Percentiles rank a stretch among this genome's conserved stretches.
phyloP scores from a whole-genome alignment of 2,888 invertebrate species.

The Orthosia gothica region DNA sequence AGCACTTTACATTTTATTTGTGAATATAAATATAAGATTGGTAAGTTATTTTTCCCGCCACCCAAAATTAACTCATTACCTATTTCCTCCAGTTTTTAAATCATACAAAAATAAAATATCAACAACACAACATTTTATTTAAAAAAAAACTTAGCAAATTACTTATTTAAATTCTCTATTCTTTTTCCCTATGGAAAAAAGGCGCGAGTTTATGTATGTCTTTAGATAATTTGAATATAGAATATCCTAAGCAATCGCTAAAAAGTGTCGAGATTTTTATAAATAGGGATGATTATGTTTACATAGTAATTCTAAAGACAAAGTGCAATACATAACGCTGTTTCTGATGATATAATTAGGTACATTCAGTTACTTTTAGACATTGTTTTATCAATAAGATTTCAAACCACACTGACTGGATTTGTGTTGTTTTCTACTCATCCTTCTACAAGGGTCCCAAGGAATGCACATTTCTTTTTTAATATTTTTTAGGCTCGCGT shows the following conservation, averaged over 20 bases:
- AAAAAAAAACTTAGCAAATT: too few relatives aligned
- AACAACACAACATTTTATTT: too few relatives aligned
- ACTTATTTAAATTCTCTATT: too few relatives aligned
- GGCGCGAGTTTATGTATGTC: too few relatives aligned
- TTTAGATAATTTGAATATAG: too few relatives aligned
- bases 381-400: conserved; percentile 25
- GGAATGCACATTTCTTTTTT: not conserved
- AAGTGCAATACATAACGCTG: conserved; percentile 52
- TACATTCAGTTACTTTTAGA: conserved; percentile 13
- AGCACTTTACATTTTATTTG: conserved; percentile 37
- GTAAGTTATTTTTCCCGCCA: conserved; percentile 24
- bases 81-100: not conserved
- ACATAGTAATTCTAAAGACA: not conserved
- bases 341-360: conserved; percentile 15
- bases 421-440: not conserved
- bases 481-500: too few relatives aligned
- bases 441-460: not conserved
- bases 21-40: conserved; percentile 9
- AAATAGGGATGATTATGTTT: too few relatives aligned
- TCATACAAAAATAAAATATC: not conserved
- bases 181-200: too few relatives aligned
- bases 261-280: too few relatives aligned
- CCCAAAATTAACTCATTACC: not conserved
- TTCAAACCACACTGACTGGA: not conserved
- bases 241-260: too few relatives aligned